Evolutionary conservation across 1,140 invertebrate genomes (phyloP).

Genomic region (Neelides sp.): DNA sequence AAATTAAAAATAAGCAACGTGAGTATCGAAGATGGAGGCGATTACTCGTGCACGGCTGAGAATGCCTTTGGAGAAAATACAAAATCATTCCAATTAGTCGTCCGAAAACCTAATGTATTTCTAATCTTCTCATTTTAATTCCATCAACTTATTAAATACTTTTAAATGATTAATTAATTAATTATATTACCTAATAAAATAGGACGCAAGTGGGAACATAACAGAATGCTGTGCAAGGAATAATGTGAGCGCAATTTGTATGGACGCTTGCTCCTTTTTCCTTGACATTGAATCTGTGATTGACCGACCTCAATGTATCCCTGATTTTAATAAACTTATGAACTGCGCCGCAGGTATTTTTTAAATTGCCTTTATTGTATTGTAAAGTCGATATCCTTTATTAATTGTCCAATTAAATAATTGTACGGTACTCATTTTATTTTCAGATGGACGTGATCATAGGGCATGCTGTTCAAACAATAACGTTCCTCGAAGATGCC

Average conservation of each 20-base stretch:
- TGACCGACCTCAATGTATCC: conserved; percentile 59
- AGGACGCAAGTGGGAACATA: conserved; percentile 50
- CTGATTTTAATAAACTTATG: conserved; percentile 72
- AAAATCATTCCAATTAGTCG: conserved; percentile 54
- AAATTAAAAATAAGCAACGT: conserved; percentile 56
- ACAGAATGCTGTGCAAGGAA: conserved; percentile 60
- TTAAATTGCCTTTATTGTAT: conserved; percentile 2
- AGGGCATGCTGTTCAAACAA: conserved; percentile 51
- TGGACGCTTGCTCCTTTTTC: conserved; percentile 65
- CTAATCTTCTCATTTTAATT: neutral
- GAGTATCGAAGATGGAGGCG: conserved; percentile 52
- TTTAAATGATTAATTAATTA: neutral
- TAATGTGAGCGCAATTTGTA: conserved; percentile 56
- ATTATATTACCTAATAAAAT: conserved; percentile 8
- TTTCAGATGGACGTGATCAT: conserved; percentile 51
- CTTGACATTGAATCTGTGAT: conserved; percentile 66
- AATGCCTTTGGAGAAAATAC: conserved; percentile 60
- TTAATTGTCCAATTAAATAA: conserved; percentile 10
- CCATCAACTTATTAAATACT: neutral
- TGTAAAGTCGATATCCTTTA: conserved; percentile 6
- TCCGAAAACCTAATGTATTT: conserved; percentile 32
- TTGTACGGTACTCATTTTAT: conserved; percentile 10
- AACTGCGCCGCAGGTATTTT: conserved; percentile 57
- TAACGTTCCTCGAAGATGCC: conserved; percentile 52
- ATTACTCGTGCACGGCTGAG: conserved; percentile 67